Conservation (phyloP, 2,113 vertebrate species). For the Corydoras sp. region DNA sequence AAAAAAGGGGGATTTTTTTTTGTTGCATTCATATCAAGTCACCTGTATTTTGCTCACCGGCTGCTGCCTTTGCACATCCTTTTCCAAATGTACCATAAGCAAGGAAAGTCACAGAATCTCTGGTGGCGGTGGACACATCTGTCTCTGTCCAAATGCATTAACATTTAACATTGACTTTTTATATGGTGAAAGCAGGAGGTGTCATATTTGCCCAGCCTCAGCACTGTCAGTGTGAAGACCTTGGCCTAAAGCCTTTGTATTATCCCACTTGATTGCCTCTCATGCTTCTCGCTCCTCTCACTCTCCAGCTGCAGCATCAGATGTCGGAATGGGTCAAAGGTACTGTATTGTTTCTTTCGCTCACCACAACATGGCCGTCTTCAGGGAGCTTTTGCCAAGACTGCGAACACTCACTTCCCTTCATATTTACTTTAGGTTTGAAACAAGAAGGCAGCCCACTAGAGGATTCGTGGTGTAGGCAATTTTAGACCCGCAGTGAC, state of each 20-base stretch:
- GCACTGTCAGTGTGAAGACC: constrained; percentile 36
- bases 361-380: not conserved
- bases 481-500: not conserved
- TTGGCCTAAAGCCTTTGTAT: constrained; percentile 31
- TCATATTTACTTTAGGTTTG: not conserved
- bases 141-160: constrained; percentile 51
- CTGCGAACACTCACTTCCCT: constrained; percentile 6
- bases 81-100: too few relatives aligned
- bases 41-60: too few relatives aligned
- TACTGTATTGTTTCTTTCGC: not conserved
- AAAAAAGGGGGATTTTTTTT: too few relatives aligned
- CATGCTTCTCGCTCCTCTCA: not conserved
- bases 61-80: too few relatives aligned
- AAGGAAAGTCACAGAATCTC: too few relatives aligned
- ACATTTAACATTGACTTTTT: constrained; percentile 21
- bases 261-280: constrained; percentile 33
- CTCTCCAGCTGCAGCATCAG: constrained; percentile 11
- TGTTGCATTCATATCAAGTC: too few relatives aligned
- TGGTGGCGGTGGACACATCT: constrained; percentile 40
- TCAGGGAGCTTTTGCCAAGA: not conserved
- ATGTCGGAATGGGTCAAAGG: constrained; percentile 26
- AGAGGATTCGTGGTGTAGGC: not conserved
- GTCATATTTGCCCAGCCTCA: constrained; percentile 37
- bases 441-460: not conserved
- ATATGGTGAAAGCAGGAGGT: constrained; percentile 5